Evolutionary conservation across 2,113 vertebrate species (phyloP).

Genomic region (Motacilla tschutschensis): DNA sequence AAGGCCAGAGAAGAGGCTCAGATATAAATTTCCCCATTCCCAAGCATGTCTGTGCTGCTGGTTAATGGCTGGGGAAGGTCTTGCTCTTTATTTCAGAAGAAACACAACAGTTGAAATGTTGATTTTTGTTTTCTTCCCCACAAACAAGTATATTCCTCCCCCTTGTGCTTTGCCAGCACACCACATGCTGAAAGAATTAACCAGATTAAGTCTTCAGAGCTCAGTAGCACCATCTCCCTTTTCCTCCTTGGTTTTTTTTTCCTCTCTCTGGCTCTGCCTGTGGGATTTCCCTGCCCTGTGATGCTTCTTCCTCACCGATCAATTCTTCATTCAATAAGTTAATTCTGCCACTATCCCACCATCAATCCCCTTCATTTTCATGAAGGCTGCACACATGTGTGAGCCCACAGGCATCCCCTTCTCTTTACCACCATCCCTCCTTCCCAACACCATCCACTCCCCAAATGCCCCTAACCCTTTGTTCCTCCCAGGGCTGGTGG

Average conservation of each 20-base stretch:
- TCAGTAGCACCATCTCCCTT: neutral
- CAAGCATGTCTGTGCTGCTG: neutral
- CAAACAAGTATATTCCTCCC: neutral
- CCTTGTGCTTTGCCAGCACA: neutral
- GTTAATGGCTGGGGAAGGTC: neutral
- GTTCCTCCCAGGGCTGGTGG: neutral
- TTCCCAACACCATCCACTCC: neutral
- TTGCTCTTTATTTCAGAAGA: neutral
- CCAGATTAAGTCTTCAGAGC: neutral
- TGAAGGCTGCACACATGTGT: accelerated
- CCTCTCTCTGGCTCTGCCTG: neutral
- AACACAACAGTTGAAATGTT: neutral
- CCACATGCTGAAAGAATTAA: neutral
- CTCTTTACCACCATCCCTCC: neutral
- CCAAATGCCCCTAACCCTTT: neutral
- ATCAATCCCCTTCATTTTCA: neutral
- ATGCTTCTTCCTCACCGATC: neutral
- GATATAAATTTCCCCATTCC: neutral
- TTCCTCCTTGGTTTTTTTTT: neutral
- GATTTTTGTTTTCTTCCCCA: neutral
- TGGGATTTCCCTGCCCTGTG: neutral
- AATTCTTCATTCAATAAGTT: accelerated
- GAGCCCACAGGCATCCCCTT: neutral
- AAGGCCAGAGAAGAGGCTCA: neutral
- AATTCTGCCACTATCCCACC: neutral